Conservation (phyloP, 1,140 invertebrate genomes). For the Temnothorax curvispinosus region DNA sequence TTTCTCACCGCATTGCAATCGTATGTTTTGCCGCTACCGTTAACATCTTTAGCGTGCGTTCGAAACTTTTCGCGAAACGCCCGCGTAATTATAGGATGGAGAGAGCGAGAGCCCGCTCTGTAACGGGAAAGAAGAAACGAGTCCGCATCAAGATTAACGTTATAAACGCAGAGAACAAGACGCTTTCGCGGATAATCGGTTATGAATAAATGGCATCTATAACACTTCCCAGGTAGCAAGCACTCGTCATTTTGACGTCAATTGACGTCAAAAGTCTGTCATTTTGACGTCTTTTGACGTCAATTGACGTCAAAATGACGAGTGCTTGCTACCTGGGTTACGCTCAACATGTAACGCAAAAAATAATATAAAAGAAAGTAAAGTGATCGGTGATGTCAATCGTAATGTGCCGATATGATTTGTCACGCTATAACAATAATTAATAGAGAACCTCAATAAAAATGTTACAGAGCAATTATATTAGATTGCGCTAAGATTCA, state of each 20-base stretch:
- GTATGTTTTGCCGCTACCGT: neutral
- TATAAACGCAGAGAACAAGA: neutral
- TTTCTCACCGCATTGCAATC: neutral
- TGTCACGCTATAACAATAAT: neutral
- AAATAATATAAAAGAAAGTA: neutral
- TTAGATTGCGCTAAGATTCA: no score
- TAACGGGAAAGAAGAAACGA: slow-evolving; percentile 1
- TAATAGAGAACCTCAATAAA: neutral
- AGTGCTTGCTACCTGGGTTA: no score
- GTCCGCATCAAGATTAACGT: neutral
- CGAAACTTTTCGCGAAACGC: neutral
- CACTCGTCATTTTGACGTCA: no score
- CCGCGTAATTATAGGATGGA: neutral
- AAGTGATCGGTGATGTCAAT: neutral
- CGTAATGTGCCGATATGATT: neutral
- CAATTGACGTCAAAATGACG: no score
- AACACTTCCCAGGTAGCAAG: no score
- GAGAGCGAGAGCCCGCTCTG: neutral
- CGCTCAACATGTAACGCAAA: neutral
- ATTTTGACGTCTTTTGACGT: no score
- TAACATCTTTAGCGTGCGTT: neutral
- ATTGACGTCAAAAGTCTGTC: no score
- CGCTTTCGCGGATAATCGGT: slow-evolving; percentile 1
- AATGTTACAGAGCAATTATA: neutral
- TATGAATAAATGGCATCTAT: neutral